Evolutionary conservation across 2,797 vertebrate genomes (phyloP).

Genomic region (Alectoris magna): DNA sequence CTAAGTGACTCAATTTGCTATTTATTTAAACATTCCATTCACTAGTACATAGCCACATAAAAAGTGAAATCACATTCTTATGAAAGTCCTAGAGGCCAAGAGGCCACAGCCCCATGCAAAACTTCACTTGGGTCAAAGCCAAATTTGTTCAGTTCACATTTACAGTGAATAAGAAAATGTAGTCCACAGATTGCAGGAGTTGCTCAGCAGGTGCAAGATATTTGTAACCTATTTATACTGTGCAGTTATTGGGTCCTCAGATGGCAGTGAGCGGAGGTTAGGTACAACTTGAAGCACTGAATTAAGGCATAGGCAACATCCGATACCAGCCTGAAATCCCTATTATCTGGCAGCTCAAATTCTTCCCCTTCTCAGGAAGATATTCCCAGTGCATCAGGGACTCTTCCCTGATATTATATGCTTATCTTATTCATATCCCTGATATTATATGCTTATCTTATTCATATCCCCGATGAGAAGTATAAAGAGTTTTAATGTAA

Average conservation of each 20-base stretch:
- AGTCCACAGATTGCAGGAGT: background rate
- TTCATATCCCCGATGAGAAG: background rate
- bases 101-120: slow-evolving; percentile 31
- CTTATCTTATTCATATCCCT: background rate
- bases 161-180: background rate
- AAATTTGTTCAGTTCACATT: background rate
- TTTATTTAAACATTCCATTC: slow-evolving; percentile 67
- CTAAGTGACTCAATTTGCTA: slow-evolving; percentile 29
- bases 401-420: background rate
- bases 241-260: background rate
- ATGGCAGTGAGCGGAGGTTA: background rate
- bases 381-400: background rate
- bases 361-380: background rate
- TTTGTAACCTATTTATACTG: background rate
- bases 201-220: background rate
- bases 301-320: background rate
- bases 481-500: slow-evolving; percentile 3
- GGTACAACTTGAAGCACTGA: background rate
- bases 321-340: background rate
- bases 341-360: background rate
- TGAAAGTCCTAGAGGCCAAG: slow-evolving; percentile 43
- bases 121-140: slow-evolving; percentile 42
- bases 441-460: background rate
- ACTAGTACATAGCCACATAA: slow-evolving; percentile 61
- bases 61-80: slow-evolving; percentile 38